Evolutionary conservation across 1,140 invertebrate species (phyloP), one percentile per base, ranked within the genome.

Genomic region (Diabrotica virgifera): DNA sequence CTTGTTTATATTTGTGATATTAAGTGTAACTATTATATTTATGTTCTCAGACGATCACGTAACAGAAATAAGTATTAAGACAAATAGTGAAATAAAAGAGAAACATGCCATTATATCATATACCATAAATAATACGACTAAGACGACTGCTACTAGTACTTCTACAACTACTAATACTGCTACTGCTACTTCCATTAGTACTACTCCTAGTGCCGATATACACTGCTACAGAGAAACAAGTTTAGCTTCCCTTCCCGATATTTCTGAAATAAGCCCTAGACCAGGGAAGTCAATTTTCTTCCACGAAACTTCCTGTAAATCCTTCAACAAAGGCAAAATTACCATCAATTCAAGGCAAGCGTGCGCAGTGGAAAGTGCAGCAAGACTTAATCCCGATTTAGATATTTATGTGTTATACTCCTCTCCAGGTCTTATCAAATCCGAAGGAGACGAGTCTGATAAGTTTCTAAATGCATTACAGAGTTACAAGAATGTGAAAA

Each of bases 351-450:
- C 82, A 0, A 76, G 87, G 13, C 85, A 89, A 71, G 86, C 87
- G 0, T 89, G 87, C 69, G 85, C 87, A 0, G 82, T 89, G 0
- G 88, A 89, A 78, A 88, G 87, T 0, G 86, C 87, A 0, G 87
- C 87, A 1, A 70, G 77, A 36, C 78, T 84, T 72, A 87, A 89
- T 78, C 85, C 86, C 8, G 78, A 81, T 58, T 81, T 79, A 59
- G 78, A 80, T 14, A 77, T 89, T 0, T 86, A 84, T 66, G 67
- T 88, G 6, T 62, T 87, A 5, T 85, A 84, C 69, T 75, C 86
- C 0, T 83, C 82, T 35, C 81, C 82, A 0, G 79, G 78, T 67
- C 38, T 80, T 65, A 35, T 74, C 77, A 51, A 73, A 56, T 24
- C 24, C 24, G 38, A 79, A 74, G 36, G 73, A 52, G 52, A 74